Base-by-base conservation (phyloP, 2,113 vertebrate species). In the Aspiorhynchus laticeps region DNA sequence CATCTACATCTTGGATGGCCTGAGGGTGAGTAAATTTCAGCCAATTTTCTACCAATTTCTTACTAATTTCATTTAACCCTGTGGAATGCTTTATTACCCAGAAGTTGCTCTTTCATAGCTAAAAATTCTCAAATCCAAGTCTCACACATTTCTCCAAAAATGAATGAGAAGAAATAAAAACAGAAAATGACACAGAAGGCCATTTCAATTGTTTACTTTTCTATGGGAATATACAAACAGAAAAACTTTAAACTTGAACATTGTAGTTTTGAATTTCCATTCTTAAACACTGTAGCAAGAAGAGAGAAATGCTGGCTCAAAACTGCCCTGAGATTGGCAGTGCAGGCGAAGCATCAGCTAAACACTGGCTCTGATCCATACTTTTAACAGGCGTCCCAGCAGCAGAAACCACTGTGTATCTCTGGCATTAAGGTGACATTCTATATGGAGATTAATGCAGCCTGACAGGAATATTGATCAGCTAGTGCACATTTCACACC, bases 391-490 rank as follows among this genome's bases (percentile, higher is more conserved):
- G 73, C 31, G 15, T 74, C 83, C 81, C 21, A 75, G 76, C 53
- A 89, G 53, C 74, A 89, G 82, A 71, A 89, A 87, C 78, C 48
- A 59, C 67, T 84, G 83, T 85, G 86, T 71, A 85, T 87, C 88
- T 87, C 88, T 84, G 85, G 88, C 87, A 87, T 82, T 75, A 78
- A 51, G 79, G 81, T 89, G 88, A 89, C 88, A 89, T 89, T 89
- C 88, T 87, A 87, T 89, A 89, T 89, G 88, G 88, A 89, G 88
- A 89, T 89, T 85, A 89, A 89, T 89, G 88, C 83, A 87, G 83
- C 53, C 83, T 89, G 88, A 77, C 86, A 87, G 73, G 53, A 87
- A 87, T 87, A 87, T 89, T 89, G 88, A 89, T 89, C 84, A 89
- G 83, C 53, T 48, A 65, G 65, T 41, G 41, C 75, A 31, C 85